phyloP scores from a whole-genome alignment of 2,888 invertebrate species.

The Homarus gammarus region DNA sequence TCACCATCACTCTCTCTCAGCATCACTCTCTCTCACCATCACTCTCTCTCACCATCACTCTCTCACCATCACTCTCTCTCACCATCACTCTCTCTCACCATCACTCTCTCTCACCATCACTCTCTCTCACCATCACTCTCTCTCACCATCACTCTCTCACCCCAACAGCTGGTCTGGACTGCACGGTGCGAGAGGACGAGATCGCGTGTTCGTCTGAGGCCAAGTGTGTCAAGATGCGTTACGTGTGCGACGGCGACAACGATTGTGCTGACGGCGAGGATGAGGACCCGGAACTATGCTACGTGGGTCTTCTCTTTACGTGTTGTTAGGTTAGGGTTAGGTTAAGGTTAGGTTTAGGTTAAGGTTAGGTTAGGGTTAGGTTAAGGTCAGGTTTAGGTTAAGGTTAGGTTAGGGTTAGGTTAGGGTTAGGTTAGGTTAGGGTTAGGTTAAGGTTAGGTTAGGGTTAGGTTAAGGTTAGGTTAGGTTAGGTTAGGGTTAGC shows the following conservation, averaged over 20 bases:
- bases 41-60: conserved; percentile 4
- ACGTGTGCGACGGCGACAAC: conserved; percentile 42
- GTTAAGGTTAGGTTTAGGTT: too few relatives aligned
- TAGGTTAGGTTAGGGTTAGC: too few relatives aligned
- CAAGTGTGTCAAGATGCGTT: conserved; percentile 36
- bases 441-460: too few relatives aligned
- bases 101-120: conserved; percentile 25
- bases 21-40: not conserved
- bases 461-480: too few relatives aligned
- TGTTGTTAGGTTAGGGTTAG: too few relatives aligned
- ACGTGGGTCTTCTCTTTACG: conserved; percentile 29
- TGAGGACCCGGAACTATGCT: conserved; percentile 48
- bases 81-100: conserved; percentile 12
- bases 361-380: too few relatives aligned
- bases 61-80: conserved; percentile 4
- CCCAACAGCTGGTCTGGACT: conserved; percentile 8
- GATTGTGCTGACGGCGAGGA: conserved; percentile 47
- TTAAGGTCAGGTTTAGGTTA: too few relatives aligned
- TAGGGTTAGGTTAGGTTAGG: too few relatives aligned
- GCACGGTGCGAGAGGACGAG: conserved; percentile 16
- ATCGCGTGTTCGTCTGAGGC: conserved; percentile 43
- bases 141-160: conserved; percentile 28
- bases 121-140: conserved; percentile 42
- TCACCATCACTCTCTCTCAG: not conserved
- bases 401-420: too few relatives aligned